These are phyloP conservation scores for Prorops nasuta DNA, from an alignment of 1,140 invertebrate species.

Conservation along the genomic window DNA sequence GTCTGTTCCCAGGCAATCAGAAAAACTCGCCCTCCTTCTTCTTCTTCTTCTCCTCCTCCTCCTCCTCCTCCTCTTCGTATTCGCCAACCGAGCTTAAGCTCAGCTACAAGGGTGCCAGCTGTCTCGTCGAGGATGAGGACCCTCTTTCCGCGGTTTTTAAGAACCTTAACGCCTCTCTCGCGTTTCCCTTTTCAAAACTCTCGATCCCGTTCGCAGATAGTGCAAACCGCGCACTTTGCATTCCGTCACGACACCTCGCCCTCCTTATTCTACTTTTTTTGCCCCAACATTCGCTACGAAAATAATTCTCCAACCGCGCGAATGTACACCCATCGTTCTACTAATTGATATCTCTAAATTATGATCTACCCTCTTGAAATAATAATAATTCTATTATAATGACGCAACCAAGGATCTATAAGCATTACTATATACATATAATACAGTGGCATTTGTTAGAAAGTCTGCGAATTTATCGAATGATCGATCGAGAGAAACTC, in stretches of 20 bases:
- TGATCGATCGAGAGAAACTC: too few relatives aligned
- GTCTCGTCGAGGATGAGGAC: conserved; percentile 19
- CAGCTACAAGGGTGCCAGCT: conserved; percentile 23
- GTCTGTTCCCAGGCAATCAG: conserved; percentile 45
- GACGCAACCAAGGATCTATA: too few relatives aligned
- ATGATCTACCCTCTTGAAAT: too few relatives aligned
- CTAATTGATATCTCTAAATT: too few relatives aligned
- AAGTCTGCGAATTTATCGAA: too few relatives aligned
- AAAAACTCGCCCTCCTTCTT: conserved; percentile 30
- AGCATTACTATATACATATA: too few relatives aligned
- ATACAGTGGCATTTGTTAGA: too few relatives aligned
- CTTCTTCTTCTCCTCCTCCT: conserved; percentile 9
- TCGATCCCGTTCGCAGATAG: conserved; percentile 27
- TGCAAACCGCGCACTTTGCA: conserved; percentile 35
- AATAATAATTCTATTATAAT: too few relatives aligned
- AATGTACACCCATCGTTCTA: too few relatives aligned
- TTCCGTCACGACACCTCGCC: conserved; percentile 31
- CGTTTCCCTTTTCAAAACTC: not conserved
- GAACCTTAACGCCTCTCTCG: conserved; percentile 46
- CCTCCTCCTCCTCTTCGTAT: not conserved
- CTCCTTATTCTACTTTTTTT: too few relatives aligned
- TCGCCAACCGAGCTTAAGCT: conserved; percentile 31
- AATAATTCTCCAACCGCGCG: too few relatives aligned
- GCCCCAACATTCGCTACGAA: too few relatives aligned
- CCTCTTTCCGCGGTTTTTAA: conserved; percentile 51